phyloP scores from a whole-genome alignment of 1,140 invertebrate species.

The Trachymyrmex cornetzi region DNA sequence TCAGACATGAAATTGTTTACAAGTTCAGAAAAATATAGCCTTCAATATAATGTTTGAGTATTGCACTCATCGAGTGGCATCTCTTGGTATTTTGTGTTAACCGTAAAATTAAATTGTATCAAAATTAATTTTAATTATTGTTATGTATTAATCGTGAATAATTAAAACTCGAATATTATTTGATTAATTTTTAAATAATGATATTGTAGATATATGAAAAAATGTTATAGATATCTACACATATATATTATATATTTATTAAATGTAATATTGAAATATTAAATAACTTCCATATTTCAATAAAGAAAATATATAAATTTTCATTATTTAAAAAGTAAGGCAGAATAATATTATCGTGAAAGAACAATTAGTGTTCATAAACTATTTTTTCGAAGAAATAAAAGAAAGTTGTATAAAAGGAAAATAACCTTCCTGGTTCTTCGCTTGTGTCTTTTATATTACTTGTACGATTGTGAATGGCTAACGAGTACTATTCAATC shows the following conservation, averaged over 20 bases:
- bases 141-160: no score
- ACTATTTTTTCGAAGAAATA: background rate
- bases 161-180: no score
- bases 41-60: background rate
- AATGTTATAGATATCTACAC: background rate
- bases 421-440: background rate
- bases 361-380: background rate
- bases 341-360: background rate
- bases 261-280: background rate
- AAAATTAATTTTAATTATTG: no score
- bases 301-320: background rate
- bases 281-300: background rate
- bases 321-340: background rate
- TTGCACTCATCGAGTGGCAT: no score
- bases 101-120: no score
- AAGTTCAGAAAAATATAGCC: background rate
- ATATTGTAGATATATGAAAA: background rate
- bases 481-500: slow-evolving; percentile 69
- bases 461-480: slow-evolving; percentile 65
- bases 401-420: background rate
- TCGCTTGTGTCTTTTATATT: slow-evolving; percentile 42
- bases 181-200: background rate
- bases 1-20: background rate
- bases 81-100: no score
- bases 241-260: background rate